Conservation (phyloP, 2,113 vertebrate species). For the Cephalopholis sonnerati region DNA sequence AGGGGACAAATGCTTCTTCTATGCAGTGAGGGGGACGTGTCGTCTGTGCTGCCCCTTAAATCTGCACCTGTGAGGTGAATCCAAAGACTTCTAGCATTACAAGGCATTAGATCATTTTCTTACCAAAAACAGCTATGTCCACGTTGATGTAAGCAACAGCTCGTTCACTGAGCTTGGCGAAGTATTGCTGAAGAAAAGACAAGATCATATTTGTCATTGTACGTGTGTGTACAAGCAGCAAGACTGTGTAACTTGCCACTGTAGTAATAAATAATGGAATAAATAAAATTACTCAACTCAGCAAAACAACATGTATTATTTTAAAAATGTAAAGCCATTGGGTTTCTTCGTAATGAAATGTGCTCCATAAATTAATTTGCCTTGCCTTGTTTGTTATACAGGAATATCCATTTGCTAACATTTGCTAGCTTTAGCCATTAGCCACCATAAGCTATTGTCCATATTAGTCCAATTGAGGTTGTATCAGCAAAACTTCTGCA, state of each 20-base stretch:
- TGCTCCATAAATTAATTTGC: too few relatives aligned
- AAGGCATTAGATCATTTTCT: conserved; percentile 9
- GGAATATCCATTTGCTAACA: too few relatives aligned
- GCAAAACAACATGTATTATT: too few relatives aligned
- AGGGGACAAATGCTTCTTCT: too few relatives aligned
- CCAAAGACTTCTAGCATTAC: not conserved
- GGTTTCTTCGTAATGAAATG: too few relatives aligned
- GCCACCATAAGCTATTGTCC: not conserved
- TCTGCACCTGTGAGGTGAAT: not conserved
- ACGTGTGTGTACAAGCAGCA: not conserved
- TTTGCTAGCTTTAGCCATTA: not conserved
- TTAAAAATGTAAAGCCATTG: too few relatives aligned
- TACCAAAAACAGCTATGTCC: conserved; percentile 92
- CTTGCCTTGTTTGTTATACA: too few relatives aligned
- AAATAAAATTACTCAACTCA: too few relatives aligned
- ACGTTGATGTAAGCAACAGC: conserved; percentile 91
- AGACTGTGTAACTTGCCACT: not conserved
- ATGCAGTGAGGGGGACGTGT: too few relatives aligned
- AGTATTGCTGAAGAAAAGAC: conserved; percentile 85
- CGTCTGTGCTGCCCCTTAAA: too few relatives aligned
- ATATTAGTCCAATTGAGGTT: not conserved
- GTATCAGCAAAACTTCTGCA: too few relatives aligned
- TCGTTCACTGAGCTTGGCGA: conserved; percentile 88
- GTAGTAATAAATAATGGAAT: not conserved
- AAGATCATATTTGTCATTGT: not conserved